Evolutionary conservation across 2,888 invertebrate genomes (phyloP).

Genomic region (Nineta flava): DNA sequence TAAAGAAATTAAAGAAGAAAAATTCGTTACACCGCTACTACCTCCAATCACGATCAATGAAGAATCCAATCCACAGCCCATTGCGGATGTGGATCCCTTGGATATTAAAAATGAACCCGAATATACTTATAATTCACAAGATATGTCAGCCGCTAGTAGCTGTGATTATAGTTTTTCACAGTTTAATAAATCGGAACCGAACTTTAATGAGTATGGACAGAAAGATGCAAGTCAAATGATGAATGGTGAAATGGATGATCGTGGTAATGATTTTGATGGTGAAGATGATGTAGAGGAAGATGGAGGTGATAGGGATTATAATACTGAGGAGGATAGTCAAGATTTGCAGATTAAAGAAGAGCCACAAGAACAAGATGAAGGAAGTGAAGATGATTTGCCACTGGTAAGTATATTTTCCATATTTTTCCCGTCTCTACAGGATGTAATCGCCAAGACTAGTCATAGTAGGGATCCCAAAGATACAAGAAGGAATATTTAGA

Average conservation of each 20-base stretch:
- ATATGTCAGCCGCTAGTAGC: slow-evolving; percentile 42
- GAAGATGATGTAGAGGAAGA: slow-evolving; percentile 35
- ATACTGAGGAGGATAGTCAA: slow-evolving; percentile 25
- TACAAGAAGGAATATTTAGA: too few species aligned
- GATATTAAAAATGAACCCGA: slow-evolving; percentile 9
- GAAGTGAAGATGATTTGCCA: slow-evolving; percentile 61
- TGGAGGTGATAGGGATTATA: slow-evolving; percentile 23
- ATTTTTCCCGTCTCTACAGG: too few species aligned
- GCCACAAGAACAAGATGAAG: slow-evolving; percentile 25
- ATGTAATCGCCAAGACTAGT: too few species aligned
- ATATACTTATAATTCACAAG: slow-evolving; percentile 8
- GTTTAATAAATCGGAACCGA: slow-evolving; percentile 34
- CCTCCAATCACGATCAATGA: slow-evolving; percentile 16
- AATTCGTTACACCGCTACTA: neutral
- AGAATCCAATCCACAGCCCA: slow-evolving; percentile 12
- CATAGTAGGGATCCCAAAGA: too few species aligned
- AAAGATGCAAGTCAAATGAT: neutral
- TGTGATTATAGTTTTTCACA: slow-evolving; percentile 58
- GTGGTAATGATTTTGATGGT: slow-evolving; percentile 18
- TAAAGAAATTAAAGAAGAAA: slow-evolving; percentile 16
- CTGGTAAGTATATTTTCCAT: slow-evolving; percentile 50
- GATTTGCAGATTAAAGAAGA: slow-evolving; percentile 9
- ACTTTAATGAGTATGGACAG: slow-evolving; percentile 15
- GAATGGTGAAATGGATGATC: slow-evolving; percentile 13
- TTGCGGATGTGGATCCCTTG: slow-evolving; percentile 9